Evolutionary conservation across 2,888 invertebrate species (phyloP).

Genomic region (Thymelicus lineola): DNA sequence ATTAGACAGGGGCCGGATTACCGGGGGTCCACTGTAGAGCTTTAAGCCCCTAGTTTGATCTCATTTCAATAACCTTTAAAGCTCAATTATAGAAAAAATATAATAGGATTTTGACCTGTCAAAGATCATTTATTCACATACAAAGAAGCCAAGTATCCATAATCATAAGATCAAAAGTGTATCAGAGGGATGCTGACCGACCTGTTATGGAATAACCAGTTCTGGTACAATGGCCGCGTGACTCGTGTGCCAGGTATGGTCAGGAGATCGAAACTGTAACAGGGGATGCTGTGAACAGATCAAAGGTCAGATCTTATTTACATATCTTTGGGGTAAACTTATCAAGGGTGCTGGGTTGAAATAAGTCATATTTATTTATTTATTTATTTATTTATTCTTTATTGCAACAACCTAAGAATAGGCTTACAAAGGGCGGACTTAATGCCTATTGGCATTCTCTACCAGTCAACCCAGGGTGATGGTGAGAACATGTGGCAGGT

Average conservation of each 20-base stretch:
- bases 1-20: too few species aligned
- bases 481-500: too few species aligned
- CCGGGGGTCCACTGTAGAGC: too few species aligned
- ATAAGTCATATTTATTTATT: too few species aligned
- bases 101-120: slow-evolving; percentile 3
- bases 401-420: too few species aligned
- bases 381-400: too few species aligned
- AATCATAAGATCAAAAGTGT: slow-evolving; percentile 62
- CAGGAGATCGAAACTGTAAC: slow-evolving; percentile 60
- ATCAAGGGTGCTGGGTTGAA: slow-evolving; percentile 1
- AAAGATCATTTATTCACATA: slow-evolving; percentile 27
- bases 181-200: slow-evolving; percentile 54
- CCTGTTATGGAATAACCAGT: slow-evolving; percentile 41
- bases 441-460: too few species aligned
- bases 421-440: too few species aligned
- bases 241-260: slow-evolving; percentile 41
- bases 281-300: slow-evolving; percentile 62
- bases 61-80: too few species aligned
- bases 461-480: too few species aligned
- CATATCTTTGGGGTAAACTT: slow-evolving; percentile 50
- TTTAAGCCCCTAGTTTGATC: too few species aligned
- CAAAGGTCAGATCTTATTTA: slow-evolving; percentile 52
- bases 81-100: not conserved
- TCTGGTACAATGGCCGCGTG: slow-evolving; percentile 43
- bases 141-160: slow-evolving; percentile 19